Base-by-base conservation (phyloP, 2,797 vertebrate species). In the Microcaecilia unicolor region DNA sequence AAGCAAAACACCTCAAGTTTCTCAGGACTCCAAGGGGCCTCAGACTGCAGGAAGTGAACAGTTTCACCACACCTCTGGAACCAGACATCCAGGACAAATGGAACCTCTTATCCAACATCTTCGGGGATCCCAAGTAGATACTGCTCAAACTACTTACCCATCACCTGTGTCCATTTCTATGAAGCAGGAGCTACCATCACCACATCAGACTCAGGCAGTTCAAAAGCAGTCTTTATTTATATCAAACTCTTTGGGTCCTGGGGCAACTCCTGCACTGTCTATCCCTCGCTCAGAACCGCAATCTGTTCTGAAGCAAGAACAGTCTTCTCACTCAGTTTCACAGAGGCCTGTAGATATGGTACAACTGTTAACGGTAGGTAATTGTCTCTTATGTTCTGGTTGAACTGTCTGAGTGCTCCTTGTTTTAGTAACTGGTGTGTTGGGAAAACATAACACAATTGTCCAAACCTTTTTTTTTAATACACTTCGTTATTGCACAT, bases 341-440 rank as follows among this genome's bases (percentile, higher is more conserved):
- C 90, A 93, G 63, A 83, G 84, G 38, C 90, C 93, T 0, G 81
- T 94, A 55, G 93, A 99, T 49, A 98, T 89, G 91, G 93, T 95
- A 54, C 93, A 99, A 55, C 90, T 98, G 18, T 72, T 99, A 33
- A 98, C 89, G 51, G 96, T 97, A 72, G 67, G 80, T 34, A 1
- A 10, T 1, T n/a, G n/a, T n/a, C n/a, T n/a, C n/a, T n/a, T n/a
- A n/a, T n/a, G n/a, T n/a, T n/a, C n/a, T n/a, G n/a, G n/a, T n/a
- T n/a, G n/a, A n/a, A n/a, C n/a, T n/a, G n/a, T n/a, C n/a, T n/a
- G n/a, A n/a, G n/a, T n/a, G n/a, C n/a, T n/a, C n/a, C n/a, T n/a
- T n/a, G n/a, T n/a, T n/a, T n/a, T n/a, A n/a, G n/a, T n/a, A n/a
- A n/a, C n/a, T n/a, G n/a, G n/a, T n/a, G n/a, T n/a, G n/a, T n/a